Conservation (phyloP, 2,797 vertebrate genomes). For the Salmo trutta region DNA sequence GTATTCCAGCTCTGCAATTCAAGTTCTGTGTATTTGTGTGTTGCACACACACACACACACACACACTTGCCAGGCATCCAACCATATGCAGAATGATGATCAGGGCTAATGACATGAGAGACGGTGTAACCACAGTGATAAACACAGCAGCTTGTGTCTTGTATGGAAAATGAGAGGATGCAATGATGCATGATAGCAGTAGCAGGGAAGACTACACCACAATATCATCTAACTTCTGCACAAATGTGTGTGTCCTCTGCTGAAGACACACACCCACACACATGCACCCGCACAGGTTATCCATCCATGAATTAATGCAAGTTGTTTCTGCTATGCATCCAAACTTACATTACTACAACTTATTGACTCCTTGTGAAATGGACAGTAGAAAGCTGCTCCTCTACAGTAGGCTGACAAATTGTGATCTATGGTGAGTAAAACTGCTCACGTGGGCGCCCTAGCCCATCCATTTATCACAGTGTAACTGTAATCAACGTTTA, state of each 20-base stretch:
- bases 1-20: neutral
- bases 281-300: conserved; percentile 5
- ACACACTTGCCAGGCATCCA: neutral
- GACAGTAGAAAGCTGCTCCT: conserved; percentile 40
- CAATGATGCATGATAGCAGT: neutral
- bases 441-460: conserved; percentile 59
- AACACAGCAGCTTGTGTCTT: conserved; percentile 33
- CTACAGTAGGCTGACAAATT: conserved; percentile 62
- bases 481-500: conserved; percentile 71
- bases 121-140: conserved; percentile 41
- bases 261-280: neutral
- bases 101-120: conserved; percentile 41
- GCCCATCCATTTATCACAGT: conserved; percentile 70
- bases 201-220: neutral
- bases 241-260: neutral
- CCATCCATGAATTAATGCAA: neutral
- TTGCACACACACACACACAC: neutral
- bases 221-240: neutral
- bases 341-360: conserved; percentile 56
- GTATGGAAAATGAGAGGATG: conserved; percentile 28
- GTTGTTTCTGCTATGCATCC: neutral
- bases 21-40: no score
- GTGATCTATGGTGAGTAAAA: conserved; percentile 73
- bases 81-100: no score
- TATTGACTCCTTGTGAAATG: conserved; percentile 62